Conservation (phyloP, 37 sponge, comb jelly and placozoan genomes). For the Cladorhizidae sp. region DNA sequence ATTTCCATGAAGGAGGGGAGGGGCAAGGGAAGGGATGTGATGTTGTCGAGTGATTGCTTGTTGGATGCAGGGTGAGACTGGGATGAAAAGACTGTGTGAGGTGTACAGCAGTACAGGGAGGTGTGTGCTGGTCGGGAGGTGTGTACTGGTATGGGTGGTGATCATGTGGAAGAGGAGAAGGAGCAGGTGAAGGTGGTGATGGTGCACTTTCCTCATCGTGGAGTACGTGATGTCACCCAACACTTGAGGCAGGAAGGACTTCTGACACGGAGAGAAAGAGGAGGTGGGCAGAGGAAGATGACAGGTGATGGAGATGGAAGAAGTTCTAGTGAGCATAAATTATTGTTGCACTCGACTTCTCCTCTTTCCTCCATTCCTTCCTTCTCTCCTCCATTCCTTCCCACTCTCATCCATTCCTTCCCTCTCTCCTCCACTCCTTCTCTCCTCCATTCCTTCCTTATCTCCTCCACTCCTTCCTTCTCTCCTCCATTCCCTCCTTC, state of each 20-base stretch:
- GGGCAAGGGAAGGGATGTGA: neutral
- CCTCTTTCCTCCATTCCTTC: too few species aligned
- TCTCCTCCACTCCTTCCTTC: too few species aligned
- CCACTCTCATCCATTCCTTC: too few species aligned
- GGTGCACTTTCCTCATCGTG: constrained; percentile 43
- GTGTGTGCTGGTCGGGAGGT: too few species aligned
- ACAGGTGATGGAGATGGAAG: neutral
- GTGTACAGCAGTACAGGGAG: constrained; percentile 10
- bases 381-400: too few species aligned
- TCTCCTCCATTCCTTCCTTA: neutral
- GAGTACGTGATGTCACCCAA: constrained; percentile 14
- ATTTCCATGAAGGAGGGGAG: neutral
- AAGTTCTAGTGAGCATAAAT: neutral
- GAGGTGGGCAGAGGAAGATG: neutral
- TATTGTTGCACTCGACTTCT: too few species aligned
- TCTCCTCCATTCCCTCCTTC: too few species aligned
- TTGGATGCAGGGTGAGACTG: constrained; percentile 42
- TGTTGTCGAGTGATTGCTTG: neutral
- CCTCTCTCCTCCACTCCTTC: too few species aligned
- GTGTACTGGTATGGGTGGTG: neutral
- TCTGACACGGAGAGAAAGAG: neutral
- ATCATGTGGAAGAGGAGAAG: constrained; percentile 17
- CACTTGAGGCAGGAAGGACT: constrained; percentile 33
- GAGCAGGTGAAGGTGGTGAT: constrained; percentile 16
- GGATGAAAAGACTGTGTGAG: constrained; percentile 32